Base-by-base conservation (phyloP, 2,888 invertebrate species). In the Drosophila picticornis region DNA sequence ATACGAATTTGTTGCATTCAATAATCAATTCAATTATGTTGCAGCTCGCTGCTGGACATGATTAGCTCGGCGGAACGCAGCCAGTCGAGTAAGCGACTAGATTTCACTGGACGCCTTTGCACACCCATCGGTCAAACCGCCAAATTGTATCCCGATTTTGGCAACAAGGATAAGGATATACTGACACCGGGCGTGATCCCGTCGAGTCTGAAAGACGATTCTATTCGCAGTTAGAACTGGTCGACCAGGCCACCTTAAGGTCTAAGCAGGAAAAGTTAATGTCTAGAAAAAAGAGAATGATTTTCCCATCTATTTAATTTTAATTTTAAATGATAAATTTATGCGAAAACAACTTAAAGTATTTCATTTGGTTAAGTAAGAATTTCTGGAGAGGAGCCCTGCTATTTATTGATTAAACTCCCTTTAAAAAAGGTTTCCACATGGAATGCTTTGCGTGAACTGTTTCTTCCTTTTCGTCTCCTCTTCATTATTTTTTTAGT, bases 101-200 rank as follows among this genome's bases (percentile, higher is more conserved):
- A 96, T 94, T 94, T 95, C 95, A 91, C 95, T 92, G 93, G 97
- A 91, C 90, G 96, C 93, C 91, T 97, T 95, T 95, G 95, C 91
- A 93, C 95, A 92, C 93, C 95, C 81, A 83, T 94, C 5, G 95
- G 96, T 16, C 93, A 94, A 16, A 93, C 95, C 50, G 96, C 97
- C 0, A 96, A 96, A 74, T 92, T 98, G 3, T 98, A 98, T 93
- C 95, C 96, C 0, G 96, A 97, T 83, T 93, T 97, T 61, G 92
- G 92, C 2, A 75, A 82, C 59, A 93, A 93, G 64, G 93, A 93
- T 0, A 91, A 85, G 57, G 91, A 92, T 40, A 31, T 79, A 0
- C 29, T 68, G 7, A 51, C 75, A 0, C 27, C 72, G 1, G 68
- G 50, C 16, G 50, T 58, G 9, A 40, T 77, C 9, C 52, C 81